Conservation (phyloP, 2,113 vertebrate genomes). For the Oenanthe melanoleuca region DNA sequence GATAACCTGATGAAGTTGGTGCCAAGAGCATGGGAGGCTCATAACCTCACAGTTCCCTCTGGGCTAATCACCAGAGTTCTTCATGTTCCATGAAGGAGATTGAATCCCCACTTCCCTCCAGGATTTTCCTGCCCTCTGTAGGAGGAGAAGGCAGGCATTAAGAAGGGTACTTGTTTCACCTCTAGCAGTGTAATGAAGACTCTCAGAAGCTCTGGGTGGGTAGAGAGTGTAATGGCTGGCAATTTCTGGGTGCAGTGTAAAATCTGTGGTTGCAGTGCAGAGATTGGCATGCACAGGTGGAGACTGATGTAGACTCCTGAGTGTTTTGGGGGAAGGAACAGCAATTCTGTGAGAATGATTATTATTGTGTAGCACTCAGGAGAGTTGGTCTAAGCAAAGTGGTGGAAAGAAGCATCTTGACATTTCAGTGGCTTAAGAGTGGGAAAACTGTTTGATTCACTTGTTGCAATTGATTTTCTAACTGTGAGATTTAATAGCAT, state of each 20-base stretch:
- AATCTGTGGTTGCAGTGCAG: neutral
- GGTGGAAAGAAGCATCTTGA: neutral
- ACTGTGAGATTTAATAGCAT: neutral
- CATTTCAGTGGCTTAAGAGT: neutral
- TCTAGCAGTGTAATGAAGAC: neutral
- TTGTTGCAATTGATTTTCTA: neutral
- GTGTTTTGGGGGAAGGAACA: neutral
- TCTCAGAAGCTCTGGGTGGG: neutral
- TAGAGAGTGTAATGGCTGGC: neutral
- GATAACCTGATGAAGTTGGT: no score
- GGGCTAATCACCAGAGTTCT: neutral
- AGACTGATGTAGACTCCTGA: neutral
- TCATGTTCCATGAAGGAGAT: accelerated
- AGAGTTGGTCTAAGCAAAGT: neutral
- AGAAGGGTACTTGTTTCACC: neutral
- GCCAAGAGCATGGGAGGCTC: no score
- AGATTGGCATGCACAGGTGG: neutral
- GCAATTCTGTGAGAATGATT: neutral
- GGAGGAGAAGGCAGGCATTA: neutral
- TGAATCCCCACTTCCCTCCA: neutral
- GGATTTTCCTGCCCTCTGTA: neutral
- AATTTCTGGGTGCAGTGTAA: neutral
- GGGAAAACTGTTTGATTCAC: neutral
- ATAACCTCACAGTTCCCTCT: no score
- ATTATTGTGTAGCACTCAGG: neutral